A percentile compares a stretch with the other conserved stretches of the same genome.
Conservation (phyloP, 2,888 invertebrate genomes). For the Luperina nickerlii region DNA sequence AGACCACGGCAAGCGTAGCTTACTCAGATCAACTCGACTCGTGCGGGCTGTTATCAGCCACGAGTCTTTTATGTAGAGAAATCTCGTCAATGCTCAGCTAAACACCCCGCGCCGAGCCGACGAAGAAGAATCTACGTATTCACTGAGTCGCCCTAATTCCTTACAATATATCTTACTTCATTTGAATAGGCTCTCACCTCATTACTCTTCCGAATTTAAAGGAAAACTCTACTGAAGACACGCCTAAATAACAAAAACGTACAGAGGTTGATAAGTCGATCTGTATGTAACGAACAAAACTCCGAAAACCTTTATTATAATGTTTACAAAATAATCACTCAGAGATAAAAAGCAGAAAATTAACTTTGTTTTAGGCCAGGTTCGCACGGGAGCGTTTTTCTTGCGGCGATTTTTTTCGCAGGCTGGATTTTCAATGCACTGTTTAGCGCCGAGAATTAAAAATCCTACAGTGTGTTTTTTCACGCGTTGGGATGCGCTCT, state of each 20-base stretch:
- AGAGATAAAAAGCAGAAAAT: constrained; percentile 31
- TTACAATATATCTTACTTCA: constrained; percentile 61
- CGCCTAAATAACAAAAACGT: constrained; percentile 9
- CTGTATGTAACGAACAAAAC: constrained; percentile 24
- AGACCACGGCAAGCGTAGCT: background rate
- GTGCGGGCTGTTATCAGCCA: background rate
- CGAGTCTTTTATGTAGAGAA: background rate
- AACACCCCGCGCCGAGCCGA: constrained; percentile 7
- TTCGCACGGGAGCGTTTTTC: background rate
- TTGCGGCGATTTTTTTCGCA: background rate
- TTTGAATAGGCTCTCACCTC: constrained; percentile 52
- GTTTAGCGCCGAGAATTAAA: background rate
- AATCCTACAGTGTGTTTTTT: background rate
- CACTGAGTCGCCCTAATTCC: constrained; percentile 54
- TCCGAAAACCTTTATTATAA: constrained; percentile 21
- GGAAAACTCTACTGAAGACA: constrained; percentile 39
- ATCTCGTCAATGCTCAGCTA: constrained; percentile 5
- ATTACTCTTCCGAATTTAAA: constrained; percentile 60
- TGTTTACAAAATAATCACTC: constrained; percentile 39
- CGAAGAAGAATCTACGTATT: constrained; percentile 49
- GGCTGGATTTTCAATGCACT: background rate
- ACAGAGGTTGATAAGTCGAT: constrained; percentile 31
- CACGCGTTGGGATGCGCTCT: background rate
- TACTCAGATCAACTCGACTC: background rate
- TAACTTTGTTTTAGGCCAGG: constrained; percentile 12